phyloP scores from a whole-genome alignment of 2,113 vertebrate species.

The Scomber japonicus region DNA sequence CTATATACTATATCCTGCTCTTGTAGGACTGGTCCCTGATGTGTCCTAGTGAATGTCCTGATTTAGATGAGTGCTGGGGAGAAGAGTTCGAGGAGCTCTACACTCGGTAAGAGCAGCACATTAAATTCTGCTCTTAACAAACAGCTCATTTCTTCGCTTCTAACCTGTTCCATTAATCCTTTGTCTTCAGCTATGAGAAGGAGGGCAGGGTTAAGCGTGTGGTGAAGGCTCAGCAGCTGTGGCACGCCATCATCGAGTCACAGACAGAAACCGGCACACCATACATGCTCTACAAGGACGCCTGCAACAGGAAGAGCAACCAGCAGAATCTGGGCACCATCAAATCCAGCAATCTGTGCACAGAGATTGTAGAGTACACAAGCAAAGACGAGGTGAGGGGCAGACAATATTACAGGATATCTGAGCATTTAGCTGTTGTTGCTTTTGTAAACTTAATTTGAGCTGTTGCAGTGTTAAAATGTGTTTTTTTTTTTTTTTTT shows the following conservation, averaged over 20 bases:
- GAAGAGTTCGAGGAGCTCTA: constrained; percentile 97
- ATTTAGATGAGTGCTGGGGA: constrained; percentile 95
- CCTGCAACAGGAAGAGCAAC: constrained; percentile 97
- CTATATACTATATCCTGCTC: background rate
- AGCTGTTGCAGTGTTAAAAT: background rate
- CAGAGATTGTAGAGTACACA: constrained; percentile 95
- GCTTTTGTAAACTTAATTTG: background rate
- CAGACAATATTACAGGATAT: too few relatives aligned
- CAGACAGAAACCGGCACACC: constrained; percentile 97
- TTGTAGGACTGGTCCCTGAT: constrained; percentile 96
- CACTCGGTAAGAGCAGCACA: constrained; percentile 84
- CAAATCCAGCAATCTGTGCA: constrained; percentile 97
- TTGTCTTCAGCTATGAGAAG: constrained; percentile 89
- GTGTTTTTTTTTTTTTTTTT: background rate
- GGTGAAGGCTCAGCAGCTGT: constrained; percentile 96
- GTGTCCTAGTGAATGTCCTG: constrained; percentile 96
- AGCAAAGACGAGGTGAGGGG: constrained; percentile 92
- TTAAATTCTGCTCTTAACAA: background rate
- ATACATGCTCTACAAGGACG: constrained; percentile 98
- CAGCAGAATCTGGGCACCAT: constrained; percentile 98
- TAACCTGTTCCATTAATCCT: background rate
- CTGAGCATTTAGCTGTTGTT: background rate
- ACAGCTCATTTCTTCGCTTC: accelerated
- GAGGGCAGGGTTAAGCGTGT: constrained; percentile 90
- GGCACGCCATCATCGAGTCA: constrained; percentile 96